These are phyloP conservation scores for Bombus impatiens DNA, from an alignment of 1,140 invertebrate genomes.

Conservation along the genomic window DNA sequence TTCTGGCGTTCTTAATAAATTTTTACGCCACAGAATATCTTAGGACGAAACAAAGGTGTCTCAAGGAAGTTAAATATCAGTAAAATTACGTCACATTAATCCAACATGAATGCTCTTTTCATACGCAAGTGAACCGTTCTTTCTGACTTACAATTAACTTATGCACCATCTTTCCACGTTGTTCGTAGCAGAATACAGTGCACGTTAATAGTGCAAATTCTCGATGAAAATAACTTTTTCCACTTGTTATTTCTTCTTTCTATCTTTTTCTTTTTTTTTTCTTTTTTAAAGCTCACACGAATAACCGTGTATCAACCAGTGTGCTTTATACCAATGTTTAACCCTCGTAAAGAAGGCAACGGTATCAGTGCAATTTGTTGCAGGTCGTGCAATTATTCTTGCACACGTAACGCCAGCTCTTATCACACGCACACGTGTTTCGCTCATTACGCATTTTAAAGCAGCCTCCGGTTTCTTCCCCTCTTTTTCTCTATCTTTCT, in stretches of 20 bases:
- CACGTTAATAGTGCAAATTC: not conserved
- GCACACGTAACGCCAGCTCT: not conserved
- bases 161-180: not conserved
- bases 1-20: no score
- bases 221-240: not conserved
- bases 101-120: not conserved
- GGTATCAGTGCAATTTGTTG: conserved; percentile 38
- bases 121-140: not conserved
- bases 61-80: not conserved
- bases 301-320: conserved; percentile 17
- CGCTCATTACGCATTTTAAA: conserved; percentile 25
- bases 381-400: conserved; percentile 30
- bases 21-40: no score
- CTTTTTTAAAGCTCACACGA: not conserved
- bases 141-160: not conserved
- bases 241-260: no score
- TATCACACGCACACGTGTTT: conserved; percentile 24
- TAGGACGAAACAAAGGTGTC: no score
- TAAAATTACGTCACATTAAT: not conserved
- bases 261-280: no score
- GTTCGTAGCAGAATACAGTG: no score
- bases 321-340: not conserved
- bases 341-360: conserved; percentile 12
- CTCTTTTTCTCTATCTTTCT: not conserved
- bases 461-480: not conserved